A percentile compares a stretch with the other conserved stretches of the same genome.
Conservation (phyloP, 2,113 vertebrate species). For the Pachycephala philippinensis region DNA sequence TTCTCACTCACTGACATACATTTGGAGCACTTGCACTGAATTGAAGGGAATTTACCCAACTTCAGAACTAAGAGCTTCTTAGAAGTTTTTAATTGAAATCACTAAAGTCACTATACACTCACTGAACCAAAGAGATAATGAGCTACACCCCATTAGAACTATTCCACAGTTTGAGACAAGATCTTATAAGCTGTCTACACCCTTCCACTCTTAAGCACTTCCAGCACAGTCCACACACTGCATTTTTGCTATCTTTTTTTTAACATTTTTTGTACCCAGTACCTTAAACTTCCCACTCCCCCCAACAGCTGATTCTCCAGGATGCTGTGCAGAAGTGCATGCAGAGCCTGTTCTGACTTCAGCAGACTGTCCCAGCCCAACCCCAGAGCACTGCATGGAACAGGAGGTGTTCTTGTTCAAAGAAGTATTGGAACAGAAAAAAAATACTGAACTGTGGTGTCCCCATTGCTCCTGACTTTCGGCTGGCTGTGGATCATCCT, state of each 20-base stretch:
- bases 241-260: fast-evolving
- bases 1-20: not conserved
- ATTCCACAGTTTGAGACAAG: not conserved
- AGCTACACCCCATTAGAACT: not conserved
- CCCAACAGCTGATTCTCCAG: not conserved
- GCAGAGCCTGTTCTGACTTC: not conserved
- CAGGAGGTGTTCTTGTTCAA: not conserved
- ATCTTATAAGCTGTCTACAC: not conserved
- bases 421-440: not conserved
- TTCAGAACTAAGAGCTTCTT: not conserved
- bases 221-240: not conserved
- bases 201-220: not conserved
- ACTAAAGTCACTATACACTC: not conserved
- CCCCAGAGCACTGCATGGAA: not conserved
- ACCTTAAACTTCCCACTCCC: not conserved
- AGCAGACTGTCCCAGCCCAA: not conserved
- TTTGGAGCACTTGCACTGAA: not conserved
- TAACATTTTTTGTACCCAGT: not conserved
- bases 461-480: not conserved
- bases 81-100: slow-evolving; percentile 9
- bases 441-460: not conserved
- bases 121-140: not conserved
- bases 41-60: not conserved
- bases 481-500: not conserved
- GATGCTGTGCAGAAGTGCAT: not conserved